A percentile compares a stretch with the other conserved stretches of the same genome.
Evolutionary conservation across 2,797 vertebrate species (phyloP).

Genomic region (Rhadinocentrus ornatus): DNA sequence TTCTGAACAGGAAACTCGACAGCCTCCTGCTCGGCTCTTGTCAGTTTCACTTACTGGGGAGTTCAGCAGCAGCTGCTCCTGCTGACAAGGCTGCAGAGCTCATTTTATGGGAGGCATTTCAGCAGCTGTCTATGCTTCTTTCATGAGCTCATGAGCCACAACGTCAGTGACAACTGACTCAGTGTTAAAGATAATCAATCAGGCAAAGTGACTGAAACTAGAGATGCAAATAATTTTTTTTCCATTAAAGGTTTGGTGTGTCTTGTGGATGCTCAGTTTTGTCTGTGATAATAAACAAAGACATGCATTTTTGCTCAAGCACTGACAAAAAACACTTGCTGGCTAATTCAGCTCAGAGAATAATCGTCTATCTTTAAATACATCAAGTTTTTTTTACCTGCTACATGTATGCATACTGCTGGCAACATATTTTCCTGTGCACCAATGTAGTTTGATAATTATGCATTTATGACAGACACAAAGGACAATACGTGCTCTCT

Average conservation of each 20-base stretch:
- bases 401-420: too few relatives aligned
- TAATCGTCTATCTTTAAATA: too few relatives aligned
- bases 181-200: background rate
- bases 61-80: background rate
- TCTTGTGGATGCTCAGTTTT: background rate
- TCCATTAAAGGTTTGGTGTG: background rate
- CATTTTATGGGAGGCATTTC: conserved; percentile 17
- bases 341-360: too few relatives aligned
- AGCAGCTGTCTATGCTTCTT: conserved; percentile 26
- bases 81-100: conserved; percentile 18
- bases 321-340: too few relatives aligned
- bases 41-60: conserved; percentile 24
- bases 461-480: too few relatives aligned
- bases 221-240: background rate
- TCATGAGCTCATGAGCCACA: background rate
- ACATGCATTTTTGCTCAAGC: too few relatives aligned
- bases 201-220: background rate
- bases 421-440: too few relatives aligned
- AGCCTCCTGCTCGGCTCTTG: conserved; percentile 4
- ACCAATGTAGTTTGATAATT: too few relatives aligned
- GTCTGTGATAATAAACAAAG: too few relatives aligned
- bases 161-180: background rate
- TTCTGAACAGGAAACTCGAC: conserved; percentile 27
- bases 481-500: too few relatives aligned
- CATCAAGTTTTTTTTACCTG: too few relatives aligned